Conservation (phyloP, 2,888 invertebrate species). For the Drosophila buzzatii region DNA sequence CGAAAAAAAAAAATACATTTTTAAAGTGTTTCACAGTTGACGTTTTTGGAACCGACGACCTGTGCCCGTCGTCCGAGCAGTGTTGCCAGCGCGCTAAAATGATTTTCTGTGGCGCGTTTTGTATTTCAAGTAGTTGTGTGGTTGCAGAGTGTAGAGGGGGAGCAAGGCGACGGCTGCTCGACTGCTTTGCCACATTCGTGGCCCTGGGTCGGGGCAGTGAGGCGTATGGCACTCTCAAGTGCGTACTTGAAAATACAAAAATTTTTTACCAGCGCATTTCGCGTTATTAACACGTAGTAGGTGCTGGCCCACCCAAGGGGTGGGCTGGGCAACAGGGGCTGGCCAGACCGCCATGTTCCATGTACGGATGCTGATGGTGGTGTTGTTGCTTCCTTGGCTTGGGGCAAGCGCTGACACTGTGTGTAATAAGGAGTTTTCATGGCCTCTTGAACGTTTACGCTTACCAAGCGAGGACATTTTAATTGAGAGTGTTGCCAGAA, state of each 20-base stretch:
- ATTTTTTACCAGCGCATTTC: conserved; percentile 72
- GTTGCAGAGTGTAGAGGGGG: neutral
- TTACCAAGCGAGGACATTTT: conserved; percentile 81
- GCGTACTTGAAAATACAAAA: conserved; percentile 76
- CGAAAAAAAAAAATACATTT: conserved; percentile 26
- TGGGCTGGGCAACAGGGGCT: neutral
- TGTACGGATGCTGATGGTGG: conserved; percentile 9
- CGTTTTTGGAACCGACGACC: conserved; percentile 25
- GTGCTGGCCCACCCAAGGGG: conserved; percentile 43
- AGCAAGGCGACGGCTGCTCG: neutral
- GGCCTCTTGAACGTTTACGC: conserved; percentile 80
- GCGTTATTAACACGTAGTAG: conserved; percentile 79
- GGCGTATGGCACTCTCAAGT: conserved; percentile 71
- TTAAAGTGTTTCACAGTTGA: conserved; percentile 47
- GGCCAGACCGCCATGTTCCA: neutral
- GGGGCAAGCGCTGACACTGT: conserved; percentile 66
- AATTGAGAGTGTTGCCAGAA: conserved; percentile 80
- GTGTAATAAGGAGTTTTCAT: conserved; percentile 82
- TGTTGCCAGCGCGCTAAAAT: conserved; percentile 78
- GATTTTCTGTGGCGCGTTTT: conserved; percentile 72
- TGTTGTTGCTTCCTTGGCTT: conserved; percentile 25
- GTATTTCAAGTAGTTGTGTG: conserved; percentile 70
- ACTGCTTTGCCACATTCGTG: conserved; percentile 15
- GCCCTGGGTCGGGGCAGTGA: conserved; percentile 47
- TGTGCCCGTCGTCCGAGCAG: conserved; percentile 51